Percentiles rank a stretch among this genome's conserved stretches.
These are phyloP conservation scores for Podarcis cretensis DNA, from an alignment of 2,113 vertebrate species.

Conservation along the genomic window DNA sequence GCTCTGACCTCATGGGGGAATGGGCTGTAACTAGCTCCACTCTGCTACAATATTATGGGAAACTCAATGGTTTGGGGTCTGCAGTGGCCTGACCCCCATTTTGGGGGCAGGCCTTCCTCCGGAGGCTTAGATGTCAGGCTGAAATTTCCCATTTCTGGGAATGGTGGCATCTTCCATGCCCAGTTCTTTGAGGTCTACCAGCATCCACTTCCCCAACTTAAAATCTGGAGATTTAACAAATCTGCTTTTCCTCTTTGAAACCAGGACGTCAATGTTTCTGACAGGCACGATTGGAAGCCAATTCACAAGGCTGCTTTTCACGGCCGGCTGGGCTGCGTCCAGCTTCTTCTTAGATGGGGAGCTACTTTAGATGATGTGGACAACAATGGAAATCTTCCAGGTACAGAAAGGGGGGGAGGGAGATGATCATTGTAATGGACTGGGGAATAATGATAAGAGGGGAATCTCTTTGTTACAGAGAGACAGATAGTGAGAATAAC, in stretches of 20 bases:
- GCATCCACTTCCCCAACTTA: slow-evolving; percentile 11
- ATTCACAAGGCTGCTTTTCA: slow-evolving; percentile 84
- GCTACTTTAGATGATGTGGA: slow-evolving; percentile 76
- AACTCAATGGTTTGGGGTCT: slow-evolving; percentile 59
- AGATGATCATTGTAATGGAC: background rate
- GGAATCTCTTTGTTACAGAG: background rate
- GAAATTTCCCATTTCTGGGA: slow-evolving; percentile 63
- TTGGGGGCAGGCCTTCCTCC: slow-evolving; percentile 58
- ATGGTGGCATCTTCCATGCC: slow-evolving; percentile 58
- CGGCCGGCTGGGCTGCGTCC: slow-evolving; percentile 82
- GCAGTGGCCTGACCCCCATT: slow-evolving; percentile 52
- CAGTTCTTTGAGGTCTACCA: slow-evolving; percentile 69
- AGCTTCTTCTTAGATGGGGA: slow-evolving; percentile 82
- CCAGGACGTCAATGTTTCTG: slow-evolving; percentile 75
- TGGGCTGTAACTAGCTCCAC: slow-evolving; percentile 48
- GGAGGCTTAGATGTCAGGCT: slow-evolving; percentile 57
- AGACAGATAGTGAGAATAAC: too few species aligned
- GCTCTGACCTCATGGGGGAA: too few species aligned
- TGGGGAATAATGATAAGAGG: background rate
- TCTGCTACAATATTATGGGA: slow-evolving; percentile 66
- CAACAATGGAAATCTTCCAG: slow-evolving; percentile 81
- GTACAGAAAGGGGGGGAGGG: slow-evolving; percentile 46
- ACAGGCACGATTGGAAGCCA: slow-evolving; percentile 79
- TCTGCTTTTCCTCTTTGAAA: background rate
- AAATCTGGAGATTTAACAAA: background rate